These are phyloP conservation scores for Entelurus aequoreus DNA, from an alignment of 2,113 vertebrate species.

Conservation along the genomic window DNA sequence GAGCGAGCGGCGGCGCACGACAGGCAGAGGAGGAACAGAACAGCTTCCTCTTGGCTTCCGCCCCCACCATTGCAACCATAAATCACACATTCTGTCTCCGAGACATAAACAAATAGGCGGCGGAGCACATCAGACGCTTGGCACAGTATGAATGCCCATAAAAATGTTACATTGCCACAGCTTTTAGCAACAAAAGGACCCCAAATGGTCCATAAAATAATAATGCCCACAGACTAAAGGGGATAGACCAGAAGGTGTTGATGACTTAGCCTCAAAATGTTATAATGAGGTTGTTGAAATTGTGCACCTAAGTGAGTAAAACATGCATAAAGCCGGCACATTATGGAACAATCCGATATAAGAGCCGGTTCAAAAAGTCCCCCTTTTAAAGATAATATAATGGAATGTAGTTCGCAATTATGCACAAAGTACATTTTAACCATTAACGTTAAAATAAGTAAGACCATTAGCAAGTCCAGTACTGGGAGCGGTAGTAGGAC, in stretches of 20 bases:
- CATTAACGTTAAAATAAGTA: no score
- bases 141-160: constrained; percentile 57
- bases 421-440: no score
- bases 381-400: no score
- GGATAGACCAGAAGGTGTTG: no score
- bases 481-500: no score
- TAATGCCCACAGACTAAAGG: no score
- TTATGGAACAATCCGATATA: no score
- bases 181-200: constrained; percentile 29
- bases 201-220: constrained; percentile 2
- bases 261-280: background rate
- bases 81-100: constrained; percentile 64
- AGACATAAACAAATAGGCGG: constrained; percentile 69
- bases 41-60: constrained; percentile 62
- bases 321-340: no score
- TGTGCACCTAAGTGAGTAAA: no score
- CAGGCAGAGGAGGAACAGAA: constrained; percentile 68
- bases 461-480: no score
- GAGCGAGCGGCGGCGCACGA: constrained; percentile 61
- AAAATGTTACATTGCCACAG: constrained; percentile 44
- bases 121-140: constrained; percentile 57
- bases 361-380: no score
- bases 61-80: constrained; percentile 68
- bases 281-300: background rate
- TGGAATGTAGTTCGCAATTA: no score